Evolutionary conservation across 2,113 vertebrate genomes (phyloP), one percentile per base, ranked within the genome.

Genomic region (Dermatemys mawii): DNA sequence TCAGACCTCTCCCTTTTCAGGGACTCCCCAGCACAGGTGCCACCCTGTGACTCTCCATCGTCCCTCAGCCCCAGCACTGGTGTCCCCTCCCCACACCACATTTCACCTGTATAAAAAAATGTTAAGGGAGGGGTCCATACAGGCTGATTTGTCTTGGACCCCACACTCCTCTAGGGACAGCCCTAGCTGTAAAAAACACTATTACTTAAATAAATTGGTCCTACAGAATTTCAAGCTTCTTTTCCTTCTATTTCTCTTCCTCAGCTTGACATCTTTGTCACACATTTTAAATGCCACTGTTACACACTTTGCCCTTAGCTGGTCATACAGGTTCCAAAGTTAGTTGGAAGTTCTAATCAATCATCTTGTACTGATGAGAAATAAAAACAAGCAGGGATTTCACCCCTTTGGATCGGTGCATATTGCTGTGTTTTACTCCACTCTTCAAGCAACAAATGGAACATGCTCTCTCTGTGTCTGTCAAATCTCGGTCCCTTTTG

Each of bases 401-500:
- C 81, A 67, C 32, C 46, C 26, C 7, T n/a, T 14, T 86, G 35
- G 82, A 10, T 29, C 10, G 1, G 16, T 0, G 0, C 35, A 55
- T 13, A 17, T 29, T 63, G 54, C n/a, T 0, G 0, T 6, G 85
- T 89, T 81, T 81, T 90, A 60, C 85, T 91, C 84, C 75, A 2
- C 86, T 95, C 73, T 92, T 87, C 73, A 84, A 81, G 73, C 83
- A 87, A 54, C 48, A 78, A 91, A 82, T 92, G 88, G 92, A 94
- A 94, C 73, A 67, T 4, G 0, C 44, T 11, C 83, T 6, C 9
- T 92, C 83, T 14, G 24, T 1, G 1, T 90, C 91, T 95, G 87
- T 96, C 91, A 96, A 96, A 91, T 82, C 89, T 93, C 85, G 91
- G 87, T 87, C 88, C 81, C 82, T 95, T 41, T 93, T 96, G 90